These are phyloP conservation scores for Pygoscelis adeliae DNA, from an alignment of 2,113 vertebrate species.

Conservation along the genomic window DNA sequence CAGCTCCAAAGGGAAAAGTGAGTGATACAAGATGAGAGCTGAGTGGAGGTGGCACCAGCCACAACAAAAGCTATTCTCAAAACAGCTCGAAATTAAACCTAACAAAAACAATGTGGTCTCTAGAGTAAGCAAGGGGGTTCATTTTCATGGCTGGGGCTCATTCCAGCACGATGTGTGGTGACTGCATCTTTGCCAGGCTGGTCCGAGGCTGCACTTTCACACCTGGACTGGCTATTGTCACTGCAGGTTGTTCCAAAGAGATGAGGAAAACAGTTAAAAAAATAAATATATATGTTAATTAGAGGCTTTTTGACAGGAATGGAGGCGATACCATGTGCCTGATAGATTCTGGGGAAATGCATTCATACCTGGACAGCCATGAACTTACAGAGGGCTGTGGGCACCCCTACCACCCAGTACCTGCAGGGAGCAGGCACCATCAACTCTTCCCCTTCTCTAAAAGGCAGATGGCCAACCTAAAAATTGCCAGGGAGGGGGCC, in stretches of 20 bases:
- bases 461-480: neutral
- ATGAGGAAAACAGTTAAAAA: neutral
- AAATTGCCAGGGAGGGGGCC: neutral
- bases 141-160: neutral
- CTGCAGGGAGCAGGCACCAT: neutral
- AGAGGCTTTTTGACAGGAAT: neutral
- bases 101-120: neutral
- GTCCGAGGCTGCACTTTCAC: neutral
- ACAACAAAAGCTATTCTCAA: neutral
- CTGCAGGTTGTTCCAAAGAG: neutral
- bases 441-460: neutral
- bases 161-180: neutral
- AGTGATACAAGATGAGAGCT: neutral
- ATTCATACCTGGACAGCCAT: neutral
- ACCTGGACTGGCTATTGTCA: neutral
- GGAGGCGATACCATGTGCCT: neutral
- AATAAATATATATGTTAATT: neutral
- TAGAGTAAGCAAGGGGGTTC: neutral
- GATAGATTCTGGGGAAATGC: neutral
- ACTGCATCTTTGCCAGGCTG: neutral
- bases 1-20: neutral
- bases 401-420: neutral
- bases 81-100: neutral
- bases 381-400: neutral
- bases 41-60: neutral